phyloP scores from a whole-genome alignment of 2,888 invertebrate genomes.

The Agrochola litura region DNA sequence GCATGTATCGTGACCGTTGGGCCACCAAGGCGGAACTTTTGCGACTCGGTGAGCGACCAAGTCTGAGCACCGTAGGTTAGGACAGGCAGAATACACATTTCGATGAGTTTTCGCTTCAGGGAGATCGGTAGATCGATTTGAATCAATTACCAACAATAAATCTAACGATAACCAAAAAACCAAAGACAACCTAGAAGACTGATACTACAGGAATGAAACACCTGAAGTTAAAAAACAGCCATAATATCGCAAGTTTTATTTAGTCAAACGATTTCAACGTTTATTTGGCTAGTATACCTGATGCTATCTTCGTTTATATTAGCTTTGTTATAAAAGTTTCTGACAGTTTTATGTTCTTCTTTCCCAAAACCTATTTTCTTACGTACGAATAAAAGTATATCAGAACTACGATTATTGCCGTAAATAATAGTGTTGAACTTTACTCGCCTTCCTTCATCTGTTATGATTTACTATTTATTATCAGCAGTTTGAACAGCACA shows the following conservation, averaged over 20 bases:
- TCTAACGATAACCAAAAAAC: conserved; percentile 4
- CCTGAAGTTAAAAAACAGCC: conserved; percentile 21
- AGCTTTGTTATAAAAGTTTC: conserved; percentile 51
- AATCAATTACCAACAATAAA: conserved; percentile 10
- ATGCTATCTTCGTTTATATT: conserved; percentile 51
- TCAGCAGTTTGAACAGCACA: conserved; percentile 39
- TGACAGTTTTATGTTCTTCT: conserved; percentile 47
- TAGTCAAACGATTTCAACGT: conserved; percentile 29
- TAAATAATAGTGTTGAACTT: conserved; percentile 35
- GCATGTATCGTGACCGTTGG: no score
- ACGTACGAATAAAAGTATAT: conserved; percentile 35
- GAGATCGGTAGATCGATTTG: no score
- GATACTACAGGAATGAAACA: conserved; percentile 4
- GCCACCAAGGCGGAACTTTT: no score
- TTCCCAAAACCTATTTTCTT: conserved; percentile 28
- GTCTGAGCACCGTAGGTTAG: no score
- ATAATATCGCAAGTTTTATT: conserved; percentile 27
- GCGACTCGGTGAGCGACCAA: no score
- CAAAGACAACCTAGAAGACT: not conserved
- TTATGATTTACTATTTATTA: conserved; percentile 42
- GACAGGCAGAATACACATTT: no score
- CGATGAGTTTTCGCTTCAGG: no score
- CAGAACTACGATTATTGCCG: conserved; percentile 43
- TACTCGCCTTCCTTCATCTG: conserved; percentile 24
- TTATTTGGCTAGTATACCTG: conserved; percentile 50